Percentiles rank a stretch among this genome's conserved stretches.
Evolutionary conservation across 2,888 invertebrate species (phyloP).

Genomic region (Spialia ferax): DNA sequence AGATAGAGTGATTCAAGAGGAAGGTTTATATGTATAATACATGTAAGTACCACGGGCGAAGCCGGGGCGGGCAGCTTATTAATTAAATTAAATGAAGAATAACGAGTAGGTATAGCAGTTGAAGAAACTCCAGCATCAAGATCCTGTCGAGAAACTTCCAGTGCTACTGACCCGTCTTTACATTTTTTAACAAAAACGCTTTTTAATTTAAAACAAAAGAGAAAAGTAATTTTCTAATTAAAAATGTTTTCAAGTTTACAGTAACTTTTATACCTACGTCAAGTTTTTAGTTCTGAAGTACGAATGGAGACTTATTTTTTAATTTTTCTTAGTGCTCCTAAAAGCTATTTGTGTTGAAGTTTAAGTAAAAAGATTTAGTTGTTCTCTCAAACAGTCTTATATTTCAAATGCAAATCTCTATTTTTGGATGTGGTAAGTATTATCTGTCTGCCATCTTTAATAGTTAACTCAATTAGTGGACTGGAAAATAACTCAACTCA

Average conservation of each 20-base stretch:
- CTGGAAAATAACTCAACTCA: no score
- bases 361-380: not conserved
- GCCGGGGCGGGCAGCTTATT: no score
- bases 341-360: conserved; percentile 5
- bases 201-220: conserved; percentile 32
- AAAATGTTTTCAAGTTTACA: conserved; percentile 28
- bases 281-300: conserved; percentile 21
- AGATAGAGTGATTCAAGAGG: no score
- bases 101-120: no score
- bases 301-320: conserved; percentile 3
- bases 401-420: no score
- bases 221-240: conserved; percentile 38
- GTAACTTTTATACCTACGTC: conserved; percentile 27
- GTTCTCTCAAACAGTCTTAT: no score
- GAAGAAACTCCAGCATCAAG: not conserved
- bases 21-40: no score
- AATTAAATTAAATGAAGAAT: no score
- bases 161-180: conserved; percentile 3
- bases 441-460: no score
- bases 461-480: no score
- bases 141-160: conserved; percentile 2
- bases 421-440: no score
- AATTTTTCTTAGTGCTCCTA: conserved; percentile 29
- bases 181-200: conserved; percentile 28
- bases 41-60: no score